phyloP scores from a whole-genome alignment of 1,140 invertebrate genomes.

The Parapsyche elsis region DNA sequence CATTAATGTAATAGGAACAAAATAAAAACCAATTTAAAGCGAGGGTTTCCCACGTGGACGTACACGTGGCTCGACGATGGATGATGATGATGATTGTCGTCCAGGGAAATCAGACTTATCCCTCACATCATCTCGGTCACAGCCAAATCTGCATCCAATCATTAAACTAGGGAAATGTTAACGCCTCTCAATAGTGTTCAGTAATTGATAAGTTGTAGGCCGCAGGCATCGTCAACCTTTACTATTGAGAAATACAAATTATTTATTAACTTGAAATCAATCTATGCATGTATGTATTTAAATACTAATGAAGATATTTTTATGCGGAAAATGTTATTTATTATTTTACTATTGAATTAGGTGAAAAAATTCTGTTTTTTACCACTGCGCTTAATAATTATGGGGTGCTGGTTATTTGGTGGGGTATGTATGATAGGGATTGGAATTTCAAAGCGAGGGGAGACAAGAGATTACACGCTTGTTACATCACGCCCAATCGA shows the following conservation, averaged over 20 bases:
- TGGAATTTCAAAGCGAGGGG: neutral
- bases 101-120: conserved; percentile 25
- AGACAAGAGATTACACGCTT: conserved; percentile 39
- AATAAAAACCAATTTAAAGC: neutral
- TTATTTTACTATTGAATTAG: no score
- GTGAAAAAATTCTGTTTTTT: neutral
- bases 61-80: conserved; percentile 36
- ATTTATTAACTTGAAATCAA: no score
- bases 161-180: conserved; percentile 29
- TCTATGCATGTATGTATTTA: no score
- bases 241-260: no score
- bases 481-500: conserved; percentile 35
- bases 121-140: neutral
- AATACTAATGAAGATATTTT: no score
- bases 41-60: conserved; percentile 3
- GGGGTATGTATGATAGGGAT: conserved; percentile 12
- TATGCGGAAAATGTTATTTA: no score
- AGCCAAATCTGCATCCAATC: conserved; percentile 30
- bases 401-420: no score
- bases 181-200: conserved; percentile 25
- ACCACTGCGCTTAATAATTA: neutral
- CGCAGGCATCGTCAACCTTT: conserved; percentile 7
- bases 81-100: conserved; percentile 34
- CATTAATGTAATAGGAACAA: no score
- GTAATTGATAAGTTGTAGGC: conserved; percentile 1